Evolutionary conservation across 2,113 vertebrate species (phyloP).

Genomic region (Marmota flaviventris): DNA sequence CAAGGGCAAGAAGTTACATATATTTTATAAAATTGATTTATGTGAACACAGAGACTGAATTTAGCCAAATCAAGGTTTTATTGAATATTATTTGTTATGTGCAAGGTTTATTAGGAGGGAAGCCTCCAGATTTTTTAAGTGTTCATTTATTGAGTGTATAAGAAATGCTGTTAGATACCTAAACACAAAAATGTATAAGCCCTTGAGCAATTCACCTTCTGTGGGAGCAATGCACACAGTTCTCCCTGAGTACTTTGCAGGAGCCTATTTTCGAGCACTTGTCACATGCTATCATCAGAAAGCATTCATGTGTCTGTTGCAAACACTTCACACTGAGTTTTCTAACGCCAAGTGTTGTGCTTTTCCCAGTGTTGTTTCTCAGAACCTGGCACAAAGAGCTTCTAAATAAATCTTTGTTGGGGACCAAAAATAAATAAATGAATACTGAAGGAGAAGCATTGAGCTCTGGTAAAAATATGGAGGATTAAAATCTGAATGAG

Average conservation of each 20-base stretch:
- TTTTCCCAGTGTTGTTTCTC: neutral
- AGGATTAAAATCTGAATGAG: neutral
- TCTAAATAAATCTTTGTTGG: neutral
- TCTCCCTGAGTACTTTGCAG: accelerated
- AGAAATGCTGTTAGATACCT: neutral
- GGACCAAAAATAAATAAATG: too few species aligned
- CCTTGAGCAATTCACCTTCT: neutral
- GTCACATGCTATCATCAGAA: neutral
- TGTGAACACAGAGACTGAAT: neutral
- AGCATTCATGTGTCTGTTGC: neutral
- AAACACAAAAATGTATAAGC: neutral
- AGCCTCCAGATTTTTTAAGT: neutral
- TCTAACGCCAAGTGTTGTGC: neutral
- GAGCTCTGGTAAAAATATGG: neutral
- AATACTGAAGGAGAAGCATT: neutral
- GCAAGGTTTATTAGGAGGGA: neutral
- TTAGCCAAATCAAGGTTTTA: neutral
- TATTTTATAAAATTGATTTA: neutral
- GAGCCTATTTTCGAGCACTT: neutral
- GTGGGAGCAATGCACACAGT: neutral
- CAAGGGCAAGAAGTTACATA: neutral
- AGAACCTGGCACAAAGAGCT: neutral
- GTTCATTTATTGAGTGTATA: neutral
- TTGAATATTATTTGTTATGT: neutral
- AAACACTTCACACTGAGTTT: neutral